Percentiles rank a stretch among this genome's conserved stretches.
Evolutionary conservation across 1,140 invertebrate genomes (phyloP).

Genomic region (Aradophagus sp.): DNA sequence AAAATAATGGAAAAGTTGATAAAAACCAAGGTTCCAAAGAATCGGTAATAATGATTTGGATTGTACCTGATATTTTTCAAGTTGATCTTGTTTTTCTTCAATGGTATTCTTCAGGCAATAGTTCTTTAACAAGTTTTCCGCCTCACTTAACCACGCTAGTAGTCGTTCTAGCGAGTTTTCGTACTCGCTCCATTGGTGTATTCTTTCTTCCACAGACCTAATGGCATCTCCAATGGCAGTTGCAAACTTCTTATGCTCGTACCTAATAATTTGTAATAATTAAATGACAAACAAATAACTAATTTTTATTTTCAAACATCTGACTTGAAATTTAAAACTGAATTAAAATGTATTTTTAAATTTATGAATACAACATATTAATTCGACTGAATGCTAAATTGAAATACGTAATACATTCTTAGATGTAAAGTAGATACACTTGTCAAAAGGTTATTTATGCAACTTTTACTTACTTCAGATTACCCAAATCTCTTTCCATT

Average conservation of each 20-base stretch:
- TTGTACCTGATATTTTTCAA: slow-evolving; percentile 93
- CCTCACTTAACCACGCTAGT: slow-evolving; percentile 88
- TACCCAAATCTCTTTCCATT: slow-evolving; percentile 85
- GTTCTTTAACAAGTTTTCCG: slow-evolving; percentile 90
- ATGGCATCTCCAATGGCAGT: slow-evolving; percentile 84
- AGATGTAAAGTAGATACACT: too few relatives aligned
- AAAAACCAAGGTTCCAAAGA: too few relatives aligned
- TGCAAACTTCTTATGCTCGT: slow-evolving; percentile 89
- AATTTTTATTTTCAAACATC: too few relatives aligned
- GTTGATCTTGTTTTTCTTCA: slow-evolving; percentile 92
- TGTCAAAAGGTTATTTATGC: too few relatives aligned
- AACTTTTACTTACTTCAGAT: slow-evolving; percentile 78
- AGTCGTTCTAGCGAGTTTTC: slow-evolving; percentile 89
- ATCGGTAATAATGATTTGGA: too few relatives aligned
- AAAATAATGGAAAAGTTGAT: too few relatives aligned
- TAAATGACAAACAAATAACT: too few relatives aligned
- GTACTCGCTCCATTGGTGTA: slow-evolving; percentile 94
- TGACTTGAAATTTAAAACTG: too few relatives aligned
- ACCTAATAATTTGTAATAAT: slow-evolving; percentile 69
- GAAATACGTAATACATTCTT: too few relatives aligned
- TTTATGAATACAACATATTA: too few relatives aligned
- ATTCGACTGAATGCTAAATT: too few relatives aligned
- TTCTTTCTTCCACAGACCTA: slow-evolving; percentile 86
- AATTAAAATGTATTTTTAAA: too few relatives aligned
- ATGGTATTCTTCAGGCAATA: slow-evolving; percentile 88